Evolutionary conservation across 2,113 vertebrate genomes (phyloP), one percentile per base, ranked within the genome.

Genomic region (Collichthys lucidus): DNA sequence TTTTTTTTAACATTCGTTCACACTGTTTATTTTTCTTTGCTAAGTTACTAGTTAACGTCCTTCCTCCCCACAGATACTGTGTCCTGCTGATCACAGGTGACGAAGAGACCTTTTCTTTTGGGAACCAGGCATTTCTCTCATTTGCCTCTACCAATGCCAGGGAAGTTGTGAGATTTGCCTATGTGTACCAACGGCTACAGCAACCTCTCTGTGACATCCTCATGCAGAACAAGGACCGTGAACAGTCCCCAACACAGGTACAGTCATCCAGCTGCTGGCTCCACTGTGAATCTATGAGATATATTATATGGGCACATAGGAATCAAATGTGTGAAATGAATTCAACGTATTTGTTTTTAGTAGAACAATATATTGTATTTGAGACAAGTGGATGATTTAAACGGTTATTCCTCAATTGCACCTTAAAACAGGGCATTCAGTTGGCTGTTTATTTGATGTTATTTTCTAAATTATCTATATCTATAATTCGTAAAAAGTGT

Each of bases 81-180:
- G 96, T 98, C 71, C 92, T 98, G 75, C 91, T 99, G 74, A 92
- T 98, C 31, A 98, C 96, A 0, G 79, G 95, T 0, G 96, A 98
- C 49, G 95, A 96, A 0, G 92, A 96, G 26, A 90, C 93, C 65
- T 91, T 94, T 80, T 84, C 91, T 0, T 76, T 90, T 12, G 91
- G 96, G 62, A 97, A 97, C 0, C 94, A 96, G 65, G 94, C 95
- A 0, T 99, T 99, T 87, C 90, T 99, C 73, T 94, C 96, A 1
- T 96, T 99, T 20, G 98, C 98, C 0, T 93, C 96, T 16, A 92
- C 95, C 69, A 99, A 98, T 88, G 92, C 95, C 0, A 97, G 95
- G 59, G 98, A 98, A 78, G 96, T 96, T 0, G 87, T 99, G 78
- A 95, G 96, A 20, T 99, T 98, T 53, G 95, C 96, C 17, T 96